Conservation (phyloP, 2,888 invertebrate species). For the Andrena flavipes region DNA sequence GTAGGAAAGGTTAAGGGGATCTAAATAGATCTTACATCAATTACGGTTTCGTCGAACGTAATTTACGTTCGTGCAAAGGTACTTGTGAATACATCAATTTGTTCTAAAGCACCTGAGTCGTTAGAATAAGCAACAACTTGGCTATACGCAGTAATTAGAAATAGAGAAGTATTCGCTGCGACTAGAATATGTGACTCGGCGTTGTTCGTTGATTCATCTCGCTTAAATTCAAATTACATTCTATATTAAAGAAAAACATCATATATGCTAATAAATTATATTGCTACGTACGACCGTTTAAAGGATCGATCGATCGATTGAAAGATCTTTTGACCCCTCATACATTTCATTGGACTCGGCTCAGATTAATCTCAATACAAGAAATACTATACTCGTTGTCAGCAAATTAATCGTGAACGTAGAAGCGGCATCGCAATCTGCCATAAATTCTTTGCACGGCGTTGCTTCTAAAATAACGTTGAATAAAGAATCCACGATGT, state of each 20-base stretch:
- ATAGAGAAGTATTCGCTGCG: constrained; percentile 9
- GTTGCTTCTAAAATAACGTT: constrained; percentile 89
- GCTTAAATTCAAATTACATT: not conserved
- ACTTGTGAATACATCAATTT: constrained; percentile 42
- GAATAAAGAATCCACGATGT: constrained; percentile 92
- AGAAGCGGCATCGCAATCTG: constrained; percentile 17
- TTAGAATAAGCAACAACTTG: constrained; percentile 3
- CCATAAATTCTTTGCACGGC: constrained; percentile 85
- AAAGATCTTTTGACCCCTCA: constrained; percentile 1
- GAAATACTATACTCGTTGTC: constrained; percentile 3
- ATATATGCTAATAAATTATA: not conserved
- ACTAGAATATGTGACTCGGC: constrained; percentile 43
- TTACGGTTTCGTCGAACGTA: constrained; percentile 8
- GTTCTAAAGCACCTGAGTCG: constrained; percentile 26
- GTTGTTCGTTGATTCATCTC: not conserved
- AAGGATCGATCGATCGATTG: not conserved
- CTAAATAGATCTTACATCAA: not conserved
- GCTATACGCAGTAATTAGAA: not conserved
- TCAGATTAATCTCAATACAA: constrained; percentile 17
- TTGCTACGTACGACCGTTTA: not conserved
- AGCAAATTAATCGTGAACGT: constrained; percentile 20
- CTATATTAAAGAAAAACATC: constrained; percentile 9
- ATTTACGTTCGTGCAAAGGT: not conserved
- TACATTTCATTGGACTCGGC: not conserved
- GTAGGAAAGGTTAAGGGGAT: constrained; percentile 41